A percentile compares a stretch with the other conserved stretches of the same genome.
These are phyloP conservation scores for Odontamblyopus rebecca DNA, from an alignment of 2,797 vertebrate genomes.

Conservation along the genomic window DNA sequence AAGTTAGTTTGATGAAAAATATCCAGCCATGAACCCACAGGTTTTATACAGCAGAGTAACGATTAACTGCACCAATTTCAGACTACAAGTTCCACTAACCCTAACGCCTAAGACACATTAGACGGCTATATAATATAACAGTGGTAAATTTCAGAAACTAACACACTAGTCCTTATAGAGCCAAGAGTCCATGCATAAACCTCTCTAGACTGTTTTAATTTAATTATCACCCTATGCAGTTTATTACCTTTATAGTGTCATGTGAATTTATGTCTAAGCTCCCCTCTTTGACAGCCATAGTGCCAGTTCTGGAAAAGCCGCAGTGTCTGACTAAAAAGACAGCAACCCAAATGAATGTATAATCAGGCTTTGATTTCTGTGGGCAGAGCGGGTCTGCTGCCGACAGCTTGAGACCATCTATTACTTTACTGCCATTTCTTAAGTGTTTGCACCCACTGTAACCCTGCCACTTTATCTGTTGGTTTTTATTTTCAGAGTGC, in stretches of 20 bases:
- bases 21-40: neutral
- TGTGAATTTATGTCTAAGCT: constrained; percentile 52
- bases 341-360: constrained; percentile 69
- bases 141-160: neutral
- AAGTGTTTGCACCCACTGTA: constrained; percentile 89
- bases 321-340: constrained; percentile 22
- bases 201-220: constrained; percentile 60
- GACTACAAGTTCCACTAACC: too few relatives aligned
- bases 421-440: constrained; percentile 86
- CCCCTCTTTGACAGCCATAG: constrained; percentile 44
- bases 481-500: constrained; percentile 94
- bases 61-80: too few relatives aligned
- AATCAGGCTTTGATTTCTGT: constrained; percentile 73
- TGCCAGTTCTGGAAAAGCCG: constrained; percentile 17
- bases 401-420: constrained; percentile 77
- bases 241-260: constrained; percentile 68
- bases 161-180: neutral
- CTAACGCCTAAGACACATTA: too few relatives aligned
- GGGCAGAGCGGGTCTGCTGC: constrained; percentile 52
- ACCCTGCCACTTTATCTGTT: constrained; percentile 93
- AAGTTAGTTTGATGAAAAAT: neutral
- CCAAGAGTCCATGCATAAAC: constrained; percentile 12
- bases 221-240: constrained; percentile 62
- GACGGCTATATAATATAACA: too few relatives aligned
- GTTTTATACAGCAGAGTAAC: too few relatives aligned